Evolutionary conservation across 1,140 invertebrate species (phyloP), one percentile per base, ranked within the genome.

Genomic region (Anthonomus grandis): DNA sequence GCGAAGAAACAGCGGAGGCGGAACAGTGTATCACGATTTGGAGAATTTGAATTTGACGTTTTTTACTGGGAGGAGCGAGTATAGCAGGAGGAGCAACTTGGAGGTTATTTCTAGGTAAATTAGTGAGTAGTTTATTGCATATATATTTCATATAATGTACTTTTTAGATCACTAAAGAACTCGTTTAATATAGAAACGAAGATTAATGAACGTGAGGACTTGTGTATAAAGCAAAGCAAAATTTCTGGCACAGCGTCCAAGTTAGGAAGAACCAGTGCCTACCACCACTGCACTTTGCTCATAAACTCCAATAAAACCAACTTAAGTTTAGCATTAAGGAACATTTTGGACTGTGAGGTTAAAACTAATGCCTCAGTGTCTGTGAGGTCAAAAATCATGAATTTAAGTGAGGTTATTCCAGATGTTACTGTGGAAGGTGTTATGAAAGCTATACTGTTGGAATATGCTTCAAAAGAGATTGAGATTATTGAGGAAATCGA

Each of bases 1-100:
- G 0, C 79, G 95, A 45, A 79, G 95, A 13, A 91, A 94, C 68
- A 97, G 93, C 74, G 95, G 95, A 8, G 96, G 96, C 49, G 95
- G 95, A 8, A 89, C 93, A n/a, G 95, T 98, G 17, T 98, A 94
- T 74, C 96, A 99, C 75, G 96, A 98, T 74, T 67, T 81, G 58
- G 94, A 93, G 27, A 97, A 97, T 77, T 75, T 98, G 0, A 98
- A 98, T 77, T 79, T 93, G 48, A 87, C 91, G 0, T 97, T 97
- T 74, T 90, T 97, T 61, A 89, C 88, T 2, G 79, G 84, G 0
- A 79, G 83, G 62, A 80, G 86, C 59, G 75, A 81, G 38, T 95
- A 95, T 70, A 84, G 93, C 71, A 78, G 93, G 51, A 86, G 82
- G 62, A 84, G 85, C 53, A 97, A 97, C 76, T 78, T 97, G 63